These are phyloP conservation scores for Ptychadena robeensis DNA, from an alignment of 2,797 vertebrate genomes.

Conservation along the genomic window DNA sequence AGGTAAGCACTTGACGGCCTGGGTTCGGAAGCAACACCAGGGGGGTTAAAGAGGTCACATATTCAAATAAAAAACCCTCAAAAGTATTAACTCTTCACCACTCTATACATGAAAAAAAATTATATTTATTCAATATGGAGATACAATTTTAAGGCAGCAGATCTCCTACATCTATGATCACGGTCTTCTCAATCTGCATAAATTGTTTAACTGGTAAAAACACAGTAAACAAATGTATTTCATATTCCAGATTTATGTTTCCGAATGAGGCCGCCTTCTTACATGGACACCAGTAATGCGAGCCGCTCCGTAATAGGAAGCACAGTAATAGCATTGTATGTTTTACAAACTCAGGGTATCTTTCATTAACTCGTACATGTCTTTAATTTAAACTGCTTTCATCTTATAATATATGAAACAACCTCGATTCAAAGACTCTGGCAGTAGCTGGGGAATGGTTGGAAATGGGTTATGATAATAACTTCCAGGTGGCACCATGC, in stretches of 20 bases:
- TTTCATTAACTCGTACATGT: conserved; percentile 48
- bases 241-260: background rate
- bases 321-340: conserved; percentile 21
- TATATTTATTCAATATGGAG: too few relatives aligned
- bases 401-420: conserved; percentile 48
- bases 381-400: conserved; percentile 49
- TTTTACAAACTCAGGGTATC: conserved; percentile 23
- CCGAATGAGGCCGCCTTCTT: background rate
- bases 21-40: too few relatives aligned
- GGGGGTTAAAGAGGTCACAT: too few relatives aligned
- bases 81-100: too few relatives aligned
- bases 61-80: too few relatives aligned
- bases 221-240: background rate
- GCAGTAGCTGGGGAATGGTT: conserved; percentile 23
- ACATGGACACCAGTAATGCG: conserved; percentile 2
- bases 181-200: too few relatives aligned
- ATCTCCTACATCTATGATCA: too few relatives aligned
- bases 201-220: too few relatives aligned
- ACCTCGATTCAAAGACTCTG: conserved; percentile 28
- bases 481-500: conserved; percentile 27
- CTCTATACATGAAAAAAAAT: too few relatives aligned
- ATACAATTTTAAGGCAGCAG: too few relatives aligned
- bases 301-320: conserved; percentile 15
- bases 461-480: conserved; percentile 30
- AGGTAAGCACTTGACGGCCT: too few relatives aligned